Conservation (phyloP, 2,888 invertebrate genomes). For the Aphrophora alni region DNA sequence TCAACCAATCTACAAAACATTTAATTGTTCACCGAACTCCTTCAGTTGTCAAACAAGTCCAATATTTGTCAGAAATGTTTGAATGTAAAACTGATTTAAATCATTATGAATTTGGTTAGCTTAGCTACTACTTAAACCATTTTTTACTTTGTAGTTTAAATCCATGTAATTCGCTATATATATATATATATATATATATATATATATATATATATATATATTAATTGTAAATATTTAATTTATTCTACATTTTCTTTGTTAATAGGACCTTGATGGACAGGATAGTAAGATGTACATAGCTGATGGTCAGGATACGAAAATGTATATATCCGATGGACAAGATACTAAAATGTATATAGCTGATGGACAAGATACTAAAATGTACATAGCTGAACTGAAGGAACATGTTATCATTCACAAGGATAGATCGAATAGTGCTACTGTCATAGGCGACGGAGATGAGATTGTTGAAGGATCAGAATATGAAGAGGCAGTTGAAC, state of each 20-base stretch:
- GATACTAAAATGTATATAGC: slow-evolving; percentile 60
- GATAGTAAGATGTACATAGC: background rate
- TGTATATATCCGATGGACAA: slow-evolving; percentile 16
- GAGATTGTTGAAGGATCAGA: slow-evolving; percentile 46
- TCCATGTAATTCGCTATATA: too few relatives aligned
- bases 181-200: background rate
- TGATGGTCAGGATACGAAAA: slow-evolving; percentile 52
- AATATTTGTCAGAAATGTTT: too few relatives aligned
- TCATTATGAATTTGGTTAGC: too few relatives aligned
- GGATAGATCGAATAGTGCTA: slow-evolving; percentile 45
- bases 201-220: background rate
- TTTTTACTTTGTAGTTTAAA: too few relatives aligned
- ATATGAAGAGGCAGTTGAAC: slow-evolving; percentile 50
- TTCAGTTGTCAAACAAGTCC: too few relatives aligned
- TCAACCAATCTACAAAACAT: too few relatives aligned
- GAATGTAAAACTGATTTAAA: too few relatives aligned
- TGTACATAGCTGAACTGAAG: slow-evolving; percentile 63
- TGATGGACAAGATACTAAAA: slow-evolving; percentile 52
- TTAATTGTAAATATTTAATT: too few relatives aligned
- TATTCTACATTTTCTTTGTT: too few relatives aligned
- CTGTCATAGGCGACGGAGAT: slow-evolving; percentile 42
- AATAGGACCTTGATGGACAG: slow-evolving; percentile 54
- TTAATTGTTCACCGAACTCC: too few relatives aligned
- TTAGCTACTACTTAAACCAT: too few relatives aligned
- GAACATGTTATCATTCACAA: slow-evolving; percentile 62